phyloP scores from a whole-genome alignment of 1,140 invertebrate genomes.

The Ooceraea biroi region DNA sequence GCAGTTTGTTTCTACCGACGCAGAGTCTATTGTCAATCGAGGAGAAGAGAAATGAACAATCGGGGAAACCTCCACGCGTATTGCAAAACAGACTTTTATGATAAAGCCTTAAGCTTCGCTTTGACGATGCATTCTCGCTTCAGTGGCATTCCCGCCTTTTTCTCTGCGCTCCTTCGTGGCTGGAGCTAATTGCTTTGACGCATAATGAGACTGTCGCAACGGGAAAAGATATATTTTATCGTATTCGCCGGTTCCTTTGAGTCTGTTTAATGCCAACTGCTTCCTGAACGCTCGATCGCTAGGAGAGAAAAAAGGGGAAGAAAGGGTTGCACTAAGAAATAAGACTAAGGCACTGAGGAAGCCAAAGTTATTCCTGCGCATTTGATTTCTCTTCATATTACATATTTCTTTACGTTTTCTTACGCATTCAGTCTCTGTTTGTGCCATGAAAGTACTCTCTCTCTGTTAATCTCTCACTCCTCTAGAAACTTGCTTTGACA shows the following conservation, averaged over 20 bases:
- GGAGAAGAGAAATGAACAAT: conserved; percentile 52
- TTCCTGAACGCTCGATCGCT: conserved; percentile 11
- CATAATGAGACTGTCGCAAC: conserved; percentile 29
- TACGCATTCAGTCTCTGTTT: not conserved
- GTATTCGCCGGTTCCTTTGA: conserved; percentile 27
- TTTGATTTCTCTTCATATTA: conserved; percentile 2
- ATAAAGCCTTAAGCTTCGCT: conserved; percentile 19
- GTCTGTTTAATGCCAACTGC: conserved; percentile 32
- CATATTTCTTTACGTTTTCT: not conserved
- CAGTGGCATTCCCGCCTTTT: conserved; percentile 14
- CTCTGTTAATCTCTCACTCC: not conserved
- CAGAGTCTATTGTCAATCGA: conserved; percentile 13
- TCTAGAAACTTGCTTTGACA: not conserved
- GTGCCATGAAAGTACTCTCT: not conserved
- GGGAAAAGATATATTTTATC: conserved; percentile 9
- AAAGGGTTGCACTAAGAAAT: conserved; percentile 18
- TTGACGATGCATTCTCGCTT: not conserved
- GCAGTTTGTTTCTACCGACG: not conserved
- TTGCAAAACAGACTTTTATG: conserved; percentile 28
- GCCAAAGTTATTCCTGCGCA: not conserved
- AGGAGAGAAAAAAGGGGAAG: not conserved
- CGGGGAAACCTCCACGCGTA: conserved; percentile 18
- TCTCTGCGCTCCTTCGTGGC: conserved; percentile 1
- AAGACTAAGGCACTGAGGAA: not conserved
- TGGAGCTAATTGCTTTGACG: conserved; percentile 44